Percentiles rank a stretch among this genome's conserved stretches.
Conservation (phyloP, 1,140 invertebrate species). For the Ruditapes philippinarum region DNA sequence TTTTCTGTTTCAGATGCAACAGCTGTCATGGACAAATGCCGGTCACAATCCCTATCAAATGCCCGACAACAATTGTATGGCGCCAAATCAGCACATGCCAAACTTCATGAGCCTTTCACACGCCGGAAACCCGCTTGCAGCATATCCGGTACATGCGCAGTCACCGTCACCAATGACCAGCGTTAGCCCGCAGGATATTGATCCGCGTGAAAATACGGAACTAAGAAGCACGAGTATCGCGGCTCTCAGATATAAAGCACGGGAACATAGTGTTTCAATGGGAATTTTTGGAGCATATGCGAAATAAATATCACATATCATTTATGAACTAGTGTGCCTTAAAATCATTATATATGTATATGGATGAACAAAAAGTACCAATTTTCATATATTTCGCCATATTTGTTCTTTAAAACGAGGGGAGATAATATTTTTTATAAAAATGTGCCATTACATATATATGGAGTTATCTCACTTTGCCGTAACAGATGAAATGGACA, state of each 20-base stretch:
- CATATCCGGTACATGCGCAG: constrained; percentile 64
- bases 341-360: too few species aligned
- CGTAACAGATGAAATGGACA: too few species aligned
- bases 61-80: constrained; percentile 73
- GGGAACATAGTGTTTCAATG: constrained; percentile 90
- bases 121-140: constrained; percentile 51
- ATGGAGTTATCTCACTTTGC: too few species aligned
- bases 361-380: too few species aligned
- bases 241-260: constrained; percentile 94
- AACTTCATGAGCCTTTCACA: constrained; percentile 78
- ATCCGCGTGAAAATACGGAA: constrained; percentile 88
- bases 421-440: too few species aligned
- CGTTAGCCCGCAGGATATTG: constrained; percentile 59
- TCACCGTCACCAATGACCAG: constrained; percentile 51
- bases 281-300: constrained; percentile 77
- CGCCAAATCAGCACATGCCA: constrained; percentile 71
- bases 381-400: too few species aligned
- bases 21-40: constrained; percentile 64
- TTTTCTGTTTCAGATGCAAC: constrained; percentile 76
- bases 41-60: constrained; percentile 55
- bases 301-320: too few species aligned
- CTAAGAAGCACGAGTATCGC: constrained; percentile 95
- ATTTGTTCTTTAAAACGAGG: too few species aligned
- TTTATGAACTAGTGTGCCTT: too few species aligned
- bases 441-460: too few species aligned